Evolutionary conservation across 2,888 invertebrate genomes (phyloP), one percentile per base, ranked within the genome.

Genomic region (Digitonthophagus gazella): DNA sequence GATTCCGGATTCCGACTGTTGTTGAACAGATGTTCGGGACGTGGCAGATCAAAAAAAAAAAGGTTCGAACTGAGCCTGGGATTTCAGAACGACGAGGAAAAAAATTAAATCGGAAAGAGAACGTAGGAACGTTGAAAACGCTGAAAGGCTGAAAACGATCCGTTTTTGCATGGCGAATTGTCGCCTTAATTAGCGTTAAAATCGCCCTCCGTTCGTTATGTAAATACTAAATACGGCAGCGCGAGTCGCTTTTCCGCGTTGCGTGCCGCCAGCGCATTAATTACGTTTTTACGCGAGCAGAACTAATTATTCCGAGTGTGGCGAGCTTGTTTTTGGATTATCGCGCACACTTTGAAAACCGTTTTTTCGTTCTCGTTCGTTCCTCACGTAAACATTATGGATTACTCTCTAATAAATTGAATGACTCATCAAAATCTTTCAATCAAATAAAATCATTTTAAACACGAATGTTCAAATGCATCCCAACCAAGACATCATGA

Each of bases 1-100:
- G 70, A 71, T 44, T 44, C 6, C 28, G 28, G 28, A 44, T 44
- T 44, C 28, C 28, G 28, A 44, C 28, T 44, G 28, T 44, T 44
- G 28, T n/a, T n/a, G n/a, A 44, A 44, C 28, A 44, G 28, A 44
- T 44, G 28, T 44, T 44, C 28, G 28, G 28, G 28, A 44, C 28
- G 28, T n/a, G n/a, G n/a, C n/a, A 44, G 28, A 2, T 5, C 3
- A 44, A 44, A 44, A 22, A 22, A 44, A 44, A 44, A 44, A 11
- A 6, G 28, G 28, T 8, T 44, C 28, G 28, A 44, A 44, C 6
- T 11, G 28, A 44, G 28, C 11, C 28, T 5, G 6, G 28, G 28
- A 44, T 44, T 44, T 44, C 28, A 44, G 28, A 44, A 44, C 11
- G 28, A 44, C 6, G 6, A 44, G 11, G 11, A 44, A 44, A 44